Percentiles rank a stretch among this genome's conserved stretches.
Evolutionary conservation across 1,140 invertebrate genomes (phyloP).

Genomic region (Euwallacea similis): DNA sequence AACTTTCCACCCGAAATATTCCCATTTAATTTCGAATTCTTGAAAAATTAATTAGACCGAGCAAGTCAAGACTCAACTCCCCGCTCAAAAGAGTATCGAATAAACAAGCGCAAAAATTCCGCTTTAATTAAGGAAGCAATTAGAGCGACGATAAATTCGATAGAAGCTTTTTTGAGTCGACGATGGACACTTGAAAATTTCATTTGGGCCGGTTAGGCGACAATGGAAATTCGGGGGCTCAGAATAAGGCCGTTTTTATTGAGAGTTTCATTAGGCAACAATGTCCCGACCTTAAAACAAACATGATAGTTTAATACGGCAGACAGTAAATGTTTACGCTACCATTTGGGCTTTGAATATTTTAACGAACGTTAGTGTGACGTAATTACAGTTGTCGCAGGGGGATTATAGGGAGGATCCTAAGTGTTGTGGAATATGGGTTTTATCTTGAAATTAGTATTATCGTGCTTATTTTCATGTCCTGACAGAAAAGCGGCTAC

Average conservation of each 20-base stretch:
- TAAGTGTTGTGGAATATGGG: no score
- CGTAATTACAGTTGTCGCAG: no score
- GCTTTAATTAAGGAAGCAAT: slow-evolving; percentile 27
- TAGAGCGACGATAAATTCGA: slow-evolving; percentile 20
- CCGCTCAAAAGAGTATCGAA: slow-evolving; percentile 1
- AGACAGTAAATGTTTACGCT: slow-evolving; percentile 4
- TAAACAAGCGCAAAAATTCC: slow-evolving; percentile 18
- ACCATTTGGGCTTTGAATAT: slow-evolving; percentile 9
- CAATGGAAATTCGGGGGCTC: no score
- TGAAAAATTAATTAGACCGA: not conserved
- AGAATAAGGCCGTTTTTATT: no score
- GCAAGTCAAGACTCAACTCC: not conserved
- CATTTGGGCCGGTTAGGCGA: slow-evolving; percentile 14
- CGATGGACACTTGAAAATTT: slow-evolving; percentile 24
- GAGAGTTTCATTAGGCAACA: no score
- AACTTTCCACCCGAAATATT: not conserved
- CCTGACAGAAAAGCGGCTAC: no score
- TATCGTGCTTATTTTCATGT: no score
- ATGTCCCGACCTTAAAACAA: no score
- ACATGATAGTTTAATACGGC: not conserved
- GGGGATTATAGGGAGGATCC: no score
- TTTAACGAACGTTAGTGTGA: slow-evolving; percentile 4
- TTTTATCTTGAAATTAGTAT: no score
- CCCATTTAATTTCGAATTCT: not conserved
- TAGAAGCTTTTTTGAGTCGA: slow-evolving; percentile 12